A percentile compares a stretch with the other conserved stretches of the same genome.
phyloP scores from a whole-genome alignment of 2,888 invertebrate genomes.

The Platycheirus rosarum region DNA sequence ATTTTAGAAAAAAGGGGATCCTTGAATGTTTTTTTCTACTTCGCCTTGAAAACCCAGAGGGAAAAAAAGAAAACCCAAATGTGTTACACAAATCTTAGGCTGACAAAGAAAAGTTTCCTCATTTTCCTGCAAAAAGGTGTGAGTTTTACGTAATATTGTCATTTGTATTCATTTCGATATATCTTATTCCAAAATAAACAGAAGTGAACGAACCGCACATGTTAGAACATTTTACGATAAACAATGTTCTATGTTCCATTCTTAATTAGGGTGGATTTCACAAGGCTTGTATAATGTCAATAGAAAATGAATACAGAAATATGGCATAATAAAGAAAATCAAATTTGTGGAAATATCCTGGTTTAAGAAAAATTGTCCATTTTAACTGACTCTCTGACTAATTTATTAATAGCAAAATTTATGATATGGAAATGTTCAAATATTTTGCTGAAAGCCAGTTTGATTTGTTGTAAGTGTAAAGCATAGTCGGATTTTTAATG shows the following conservation, averaged over 20 bases:
- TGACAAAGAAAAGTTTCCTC: conserved; percentile 59
- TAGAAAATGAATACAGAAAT: too few species aligned
- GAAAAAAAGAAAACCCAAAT: background rate
- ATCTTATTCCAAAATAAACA: conserved; percentile 36
- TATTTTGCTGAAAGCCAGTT: too few species aligned
- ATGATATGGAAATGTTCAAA: too few species aligned
- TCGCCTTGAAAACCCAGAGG: conserved; percentile 8
- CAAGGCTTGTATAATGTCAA: conserved; percentile 5
- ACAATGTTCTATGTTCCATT: conserved; percentile 23
- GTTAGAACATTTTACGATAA: conserved; percentile 36
- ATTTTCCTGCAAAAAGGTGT: conserved; percentile 36
- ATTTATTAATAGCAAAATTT: too few species aligned
- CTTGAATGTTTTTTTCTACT: background rate
- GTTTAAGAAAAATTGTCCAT: too few species aligned
- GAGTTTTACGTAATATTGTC: conserved; percentile 12
- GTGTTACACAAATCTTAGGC: conserved; percentile 7
- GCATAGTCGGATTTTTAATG: too few species aligned
- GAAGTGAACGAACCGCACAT: conserved; percentile 20
- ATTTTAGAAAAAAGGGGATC: conserved; percentile 41
- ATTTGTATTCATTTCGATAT: conserved; percentile 48
- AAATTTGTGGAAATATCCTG: too few species aligned
- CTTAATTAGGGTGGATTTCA: conserved; percentile 3
- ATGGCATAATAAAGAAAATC: too few species aligned
- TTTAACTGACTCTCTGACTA: too few species aligned
- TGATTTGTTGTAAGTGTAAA: too few species aligned